phyloP scores from a whole-genome alignment of 2,113 vertebrate species.

The Chaetorhynchus papuensis region DNA sequence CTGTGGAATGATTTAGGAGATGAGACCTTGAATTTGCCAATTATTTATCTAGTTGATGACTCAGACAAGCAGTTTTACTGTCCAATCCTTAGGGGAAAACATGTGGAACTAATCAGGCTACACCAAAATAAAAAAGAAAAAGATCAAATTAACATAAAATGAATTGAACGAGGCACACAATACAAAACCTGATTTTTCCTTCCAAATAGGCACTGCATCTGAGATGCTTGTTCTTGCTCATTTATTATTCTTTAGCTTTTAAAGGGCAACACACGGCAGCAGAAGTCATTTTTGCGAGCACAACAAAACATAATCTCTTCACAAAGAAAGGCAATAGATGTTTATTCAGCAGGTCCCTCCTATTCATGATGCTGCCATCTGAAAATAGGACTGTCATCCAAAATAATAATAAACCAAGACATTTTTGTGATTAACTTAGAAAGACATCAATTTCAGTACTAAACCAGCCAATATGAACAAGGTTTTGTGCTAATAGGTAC shows the following conservation, averaged over 20 bases:
- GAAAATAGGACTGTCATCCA: not conserved
- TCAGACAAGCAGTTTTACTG: conserved; percentile 53
- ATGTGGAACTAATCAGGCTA: conserved; percentile 34
- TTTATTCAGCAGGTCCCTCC: not conserved
- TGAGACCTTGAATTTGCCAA: conserved; percentile 29
- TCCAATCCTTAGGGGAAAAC: conserved; percentile 21
- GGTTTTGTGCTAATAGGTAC: not conserved
- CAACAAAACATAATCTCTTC: not conserved
- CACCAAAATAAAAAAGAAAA: not conserved
- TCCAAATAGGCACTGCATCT: not conserved
- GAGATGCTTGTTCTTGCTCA: not conserved
- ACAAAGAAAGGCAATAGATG: not conserved
- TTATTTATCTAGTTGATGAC: conserved; percentile 62
- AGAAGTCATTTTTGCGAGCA: conserved; percentile 6
- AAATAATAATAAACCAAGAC: not conserved
- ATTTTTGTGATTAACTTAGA: not conserved
- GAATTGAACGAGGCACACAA: rapidly evolving
- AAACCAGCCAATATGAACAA: not conserved
- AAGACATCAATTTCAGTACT: not conserved
- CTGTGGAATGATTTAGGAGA: conserved; percentile 44
- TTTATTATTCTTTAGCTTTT: not conserved
- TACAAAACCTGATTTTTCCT: not conserved
- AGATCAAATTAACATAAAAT: not conserved
- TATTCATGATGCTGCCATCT: not conserved
- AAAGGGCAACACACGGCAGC: not conserved